Conservation (phyloP, 2,888 invertebrate species). For the Acronicta psi region DNA sequence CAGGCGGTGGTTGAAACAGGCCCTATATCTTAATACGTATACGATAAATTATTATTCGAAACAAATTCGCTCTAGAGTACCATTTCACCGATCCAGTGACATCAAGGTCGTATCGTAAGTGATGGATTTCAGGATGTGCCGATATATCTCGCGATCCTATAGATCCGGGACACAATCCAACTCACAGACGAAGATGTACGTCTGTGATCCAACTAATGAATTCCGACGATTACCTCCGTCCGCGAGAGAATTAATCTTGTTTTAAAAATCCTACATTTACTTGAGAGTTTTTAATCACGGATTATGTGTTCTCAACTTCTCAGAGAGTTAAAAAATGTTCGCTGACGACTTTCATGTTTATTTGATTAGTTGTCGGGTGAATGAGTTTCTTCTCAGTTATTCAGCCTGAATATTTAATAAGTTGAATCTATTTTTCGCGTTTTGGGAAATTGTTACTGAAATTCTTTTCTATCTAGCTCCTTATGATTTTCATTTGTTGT, state of each 20-base stretch:
- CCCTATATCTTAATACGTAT: too few relatives aligned
- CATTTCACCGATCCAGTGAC: constrained; percentile 18
- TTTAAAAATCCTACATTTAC: constrained; percentile 57
- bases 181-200: too few relatives aligned
- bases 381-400: constrained; percentile 16
- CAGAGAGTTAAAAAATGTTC: constrained; percentile 11
- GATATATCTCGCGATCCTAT: constrained; percentile 35
- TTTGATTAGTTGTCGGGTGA: constrained; percentile 43
- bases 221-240: constrained; percentile 59
- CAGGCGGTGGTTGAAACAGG: too few relatives aligned
- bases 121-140: constrained; percentile 19
- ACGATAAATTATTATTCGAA: too few relatives aligned
- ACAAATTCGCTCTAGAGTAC: constrained; percentile 4
- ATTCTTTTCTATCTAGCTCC: too few relatives aligned
- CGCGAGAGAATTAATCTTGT: constrained; percentile 61
- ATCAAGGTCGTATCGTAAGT: constrained; percentile 26
- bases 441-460: background rate
- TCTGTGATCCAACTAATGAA: constrained; percentile 66
- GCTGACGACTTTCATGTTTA: constrained; percentile 20
- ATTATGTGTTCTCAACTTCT: constrained; percentile 16
- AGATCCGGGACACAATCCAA: constrained; percentile 33
- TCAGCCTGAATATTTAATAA: background rate
- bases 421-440: background rate
- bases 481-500: too few relatives aligned
- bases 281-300: constrained; percentile 30